A percentile compares a stretch with the other conserved stretches of the same genome.
phyloP scores from a whole-genome alignment of 1,140 invertebrate species.

The Drosophila ogumai region DNA sequence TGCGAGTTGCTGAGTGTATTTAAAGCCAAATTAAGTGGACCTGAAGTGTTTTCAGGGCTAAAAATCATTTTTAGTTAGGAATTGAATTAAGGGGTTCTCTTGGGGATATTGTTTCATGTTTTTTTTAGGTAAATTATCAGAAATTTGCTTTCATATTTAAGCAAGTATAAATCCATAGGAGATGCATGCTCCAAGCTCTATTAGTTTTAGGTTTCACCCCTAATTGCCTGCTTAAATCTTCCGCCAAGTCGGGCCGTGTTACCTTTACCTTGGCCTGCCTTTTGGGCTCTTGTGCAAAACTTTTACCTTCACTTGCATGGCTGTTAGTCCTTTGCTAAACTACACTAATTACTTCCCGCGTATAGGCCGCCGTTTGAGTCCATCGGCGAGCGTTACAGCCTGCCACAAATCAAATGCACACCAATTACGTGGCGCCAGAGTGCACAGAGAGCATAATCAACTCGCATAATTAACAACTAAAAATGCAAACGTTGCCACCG shows the following conservation, averaged over 20 bases:
- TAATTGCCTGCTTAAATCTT: slow-evolving; percentile 10
- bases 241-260: slow-evolving; percentile 1
- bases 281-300: slow-evolving; percentile 33
- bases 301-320: slow-evolving; percentile 68
- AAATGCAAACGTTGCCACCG: slow-evolving; percentile 62
- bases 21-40: not conserved
- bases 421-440: slow-evolving; percentile 80
- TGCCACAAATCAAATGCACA: slow-evolving; percentile 82
- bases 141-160: not conserved
- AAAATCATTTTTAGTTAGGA: not conserved
- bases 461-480: slow-evolving; percentile 82
- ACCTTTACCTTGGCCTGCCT: slow-evolving; percentile 52
- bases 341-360: slow-evolving; percentile 80
- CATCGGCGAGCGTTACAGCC: slow-evolving; percentile 70
- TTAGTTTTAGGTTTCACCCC: not conserved
- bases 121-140: too few species aligned
- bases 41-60: not conserved
- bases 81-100: not conserved
- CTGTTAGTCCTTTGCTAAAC: slow-evolving; percentile 62
- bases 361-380: slow-evolving; percentile 41
- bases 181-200: not conserved
- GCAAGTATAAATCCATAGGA: not conserved
- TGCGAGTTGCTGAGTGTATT: slow-evolving; percentile 1
- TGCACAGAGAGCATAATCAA: slow-evolving; percentile 80
- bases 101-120: not conserved